Conservation (phyloP, 2,113 vertebrate species). For the Barbus barbus region DNA sequence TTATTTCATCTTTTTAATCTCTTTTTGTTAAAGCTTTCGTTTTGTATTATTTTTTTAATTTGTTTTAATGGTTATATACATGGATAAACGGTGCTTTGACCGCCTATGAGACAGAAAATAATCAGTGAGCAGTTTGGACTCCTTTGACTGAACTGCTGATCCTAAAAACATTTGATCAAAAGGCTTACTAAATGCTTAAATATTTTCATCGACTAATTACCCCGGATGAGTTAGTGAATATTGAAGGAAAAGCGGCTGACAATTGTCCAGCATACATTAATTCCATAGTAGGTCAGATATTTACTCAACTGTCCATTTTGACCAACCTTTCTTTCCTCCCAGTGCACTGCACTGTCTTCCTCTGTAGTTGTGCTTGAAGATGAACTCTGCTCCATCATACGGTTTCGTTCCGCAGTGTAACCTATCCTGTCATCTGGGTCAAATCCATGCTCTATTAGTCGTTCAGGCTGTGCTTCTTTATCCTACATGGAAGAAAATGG, state of each 20-base stretch:
- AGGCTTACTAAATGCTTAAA: neutral
- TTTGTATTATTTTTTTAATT: too few species aligned
- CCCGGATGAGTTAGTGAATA: neutral
- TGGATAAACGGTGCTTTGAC: too few species aligned
- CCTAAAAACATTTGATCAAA: neutral
- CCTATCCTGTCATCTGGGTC: neutral
- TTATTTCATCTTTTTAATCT: too few species aligned
- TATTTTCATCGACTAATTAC: neutral
- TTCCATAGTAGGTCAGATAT: neutral
- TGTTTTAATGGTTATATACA: too few species aligned
- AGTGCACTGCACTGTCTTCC: neutral
- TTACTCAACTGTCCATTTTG: neutral
- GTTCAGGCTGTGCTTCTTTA: neutral
- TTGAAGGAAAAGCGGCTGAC: neutral
- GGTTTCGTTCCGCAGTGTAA: neutral
- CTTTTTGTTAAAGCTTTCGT: too few species aligned
- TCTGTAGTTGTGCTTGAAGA: slow-evolving; percentile 7
- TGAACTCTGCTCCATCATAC: neutral
- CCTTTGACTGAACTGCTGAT: neutral
- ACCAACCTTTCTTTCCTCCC: neutral
- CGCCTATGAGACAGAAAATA: neutral
- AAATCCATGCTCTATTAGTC: neutral
- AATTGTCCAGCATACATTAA: neutral
- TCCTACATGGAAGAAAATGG: neutral
- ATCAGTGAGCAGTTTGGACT: neutral